Base-by-base conservation (phyloP, 1,140 invertebrate genomes). In the Theocolax elegans region DNA sequence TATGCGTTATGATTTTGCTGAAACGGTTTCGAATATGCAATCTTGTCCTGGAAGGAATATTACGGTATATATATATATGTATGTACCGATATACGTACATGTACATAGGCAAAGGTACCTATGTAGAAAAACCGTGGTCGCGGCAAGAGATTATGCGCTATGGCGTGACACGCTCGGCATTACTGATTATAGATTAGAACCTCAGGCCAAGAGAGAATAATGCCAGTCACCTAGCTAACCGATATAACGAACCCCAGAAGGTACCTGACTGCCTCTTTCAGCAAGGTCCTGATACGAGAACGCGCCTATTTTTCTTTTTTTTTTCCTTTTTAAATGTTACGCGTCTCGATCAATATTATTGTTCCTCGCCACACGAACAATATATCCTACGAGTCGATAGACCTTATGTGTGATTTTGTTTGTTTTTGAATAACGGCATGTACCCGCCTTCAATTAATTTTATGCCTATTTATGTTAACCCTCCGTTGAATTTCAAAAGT, bases 141-240 rank as follows among this genome's bases (percentile, higher is more conserved):
- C 4, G 31, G 15, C 23, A 38, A 63, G 70, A 66, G 58, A 74
- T 75, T 76, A 74, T 27, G 63, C 42, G 65, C 44, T 44, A 35
- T 78, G 35, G 75, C 76, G 73, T 79, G 76, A 78, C 76, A 73
- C 75, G 76, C 70, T 76, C 74, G 72, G 75, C 48, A 74, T 75
- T 77, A 71, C 77, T 76, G 77, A 79, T 80, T 76, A 75, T 56
- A 77, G 75, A 79, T 79, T 78, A 77, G 76, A 74, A 73, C 72
- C 66, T 35, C 35, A 10, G n/a, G 40, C 10, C 40, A n/a, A 15
- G 63, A 25, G 72, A 74, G 77, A 79, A 76, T 78, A 75, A 79
- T 67, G 74, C 75, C 75, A 78, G 76, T 78, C 78, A 80, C 76
- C 76, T 73, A 54, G 67, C 72, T 73, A 23, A 48, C 42, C 42